These are phyloP conservation scores for Chrysolina americana DNA, from an alignment of 2,888 invertebrate species.

Conservation along the genomic window DNA sequence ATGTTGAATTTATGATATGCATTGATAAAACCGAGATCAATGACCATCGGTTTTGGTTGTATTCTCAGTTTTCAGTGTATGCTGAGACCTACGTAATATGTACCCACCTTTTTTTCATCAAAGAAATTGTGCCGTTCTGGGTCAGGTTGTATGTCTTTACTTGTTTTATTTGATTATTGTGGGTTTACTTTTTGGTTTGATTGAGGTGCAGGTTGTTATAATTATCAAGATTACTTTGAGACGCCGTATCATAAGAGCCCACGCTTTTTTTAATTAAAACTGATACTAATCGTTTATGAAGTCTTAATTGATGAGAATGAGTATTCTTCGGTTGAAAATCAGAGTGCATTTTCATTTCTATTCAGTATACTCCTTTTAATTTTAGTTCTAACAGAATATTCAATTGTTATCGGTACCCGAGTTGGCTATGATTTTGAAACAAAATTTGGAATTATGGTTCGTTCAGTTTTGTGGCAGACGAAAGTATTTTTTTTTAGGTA, in stretches of 20 bases:
- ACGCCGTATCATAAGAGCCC: slow-evolving; percentile 40
- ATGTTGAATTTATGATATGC: neutral
- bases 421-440: no score
- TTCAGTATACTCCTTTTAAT: no score
- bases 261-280: slow-evolving; percentile 38
- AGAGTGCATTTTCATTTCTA: neutral
- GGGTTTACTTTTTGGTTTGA: slow-evolving; percentile 48
- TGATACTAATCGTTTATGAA: slow-evolving; percentile 26
- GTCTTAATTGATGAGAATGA: slow-evolving; percentile 25
- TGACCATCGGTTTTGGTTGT: slow-evolving; percentile 70
- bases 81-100: slow-evolving; percentile 52
- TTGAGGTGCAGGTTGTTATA: slow-evolving; percentile 45
- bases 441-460: no score
- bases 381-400: no score
- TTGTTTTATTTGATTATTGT: slow-evolving; percentile 46
- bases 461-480: no score
- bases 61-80: slow-evolving; percentile 56
- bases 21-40: slow-evolving; percentile 62
- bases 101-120: slow-evolving; percentile 44
- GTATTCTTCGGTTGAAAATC: neutral
- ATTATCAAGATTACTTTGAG: slow-evolving; percentile 43
- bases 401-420: no score
- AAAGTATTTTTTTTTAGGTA: no score
- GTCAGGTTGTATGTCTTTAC: slow-evolving; percentile 45
- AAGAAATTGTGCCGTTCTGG: slow-evolving; percentile 40